These are phyloP conservation scores for Mareca strepera DNA, from an alignment of 2,797 vertebrate species.

Conservation along the genomic window DNA sequence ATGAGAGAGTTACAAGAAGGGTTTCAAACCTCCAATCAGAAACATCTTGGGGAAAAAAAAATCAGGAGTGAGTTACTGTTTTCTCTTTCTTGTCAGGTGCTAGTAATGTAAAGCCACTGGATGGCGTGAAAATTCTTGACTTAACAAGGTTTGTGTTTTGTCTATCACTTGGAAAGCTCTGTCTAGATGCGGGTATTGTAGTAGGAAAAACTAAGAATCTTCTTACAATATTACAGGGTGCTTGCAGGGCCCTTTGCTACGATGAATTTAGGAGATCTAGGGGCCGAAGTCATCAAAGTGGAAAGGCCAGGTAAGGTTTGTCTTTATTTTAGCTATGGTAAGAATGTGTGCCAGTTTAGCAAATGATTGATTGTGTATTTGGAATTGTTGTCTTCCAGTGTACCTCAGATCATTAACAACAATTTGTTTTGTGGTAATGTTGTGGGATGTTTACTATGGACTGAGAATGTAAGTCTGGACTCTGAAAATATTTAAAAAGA, in stretches of 20 bases:
- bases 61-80: background rate
- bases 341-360: background rate
- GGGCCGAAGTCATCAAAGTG: slow-evolving; percentile 95
- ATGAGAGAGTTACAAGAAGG: background rate
- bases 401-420: background rate
- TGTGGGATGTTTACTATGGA: background rate
- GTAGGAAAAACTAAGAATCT: background rate
- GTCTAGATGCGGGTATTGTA: background rate
- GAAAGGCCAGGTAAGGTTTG: slow-evolving; percentile 88
- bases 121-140: slow-evolving; percentile 90
- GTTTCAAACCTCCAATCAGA: background rate
- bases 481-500: background rate
- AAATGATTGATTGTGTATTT: background rate
- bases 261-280: slow-evolving; percentile 95
- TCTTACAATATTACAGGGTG: slow-evolving; percentile 79
- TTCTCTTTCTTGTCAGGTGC: slow-evolving; percentile 73
- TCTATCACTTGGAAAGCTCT: background rate
- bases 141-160: slow-evolving; percentile 86
- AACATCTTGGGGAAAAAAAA: background rate
- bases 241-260: slow-evolving; percentile 95
- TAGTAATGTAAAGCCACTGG: slow-evolving; percentile 80
- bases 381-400: background rate
- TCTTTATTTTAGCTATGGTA: background rate
- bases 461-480: background rate
- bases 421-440: background rate